These are phyloP conservation scores for Cecropterus lyciades DNA, from an alignment of 1,140 invertebrate genomes.

Conservation along the genomic window DNA sequence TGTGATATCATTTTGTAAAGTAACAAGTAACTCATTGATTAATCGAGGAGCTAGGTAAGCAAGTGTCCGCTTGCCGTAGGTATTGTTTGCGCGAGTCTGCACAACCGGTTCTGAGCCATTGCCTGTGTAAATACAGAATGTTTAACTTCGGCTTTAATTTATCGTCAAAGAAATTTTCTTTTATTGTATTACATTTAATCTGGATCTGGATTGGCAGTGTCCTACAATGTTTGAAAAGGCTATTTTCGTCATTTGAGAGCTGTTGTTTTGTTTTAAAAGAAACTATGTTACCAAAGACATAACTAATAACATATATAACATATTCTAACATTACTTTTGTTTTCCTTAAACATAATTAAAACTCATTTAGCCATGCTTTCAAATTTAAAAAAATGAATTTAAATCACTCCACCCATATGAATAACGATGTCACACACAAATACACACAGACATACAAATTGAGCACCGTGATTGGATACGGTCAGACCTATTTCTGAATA, in stretches of 20 bases:
- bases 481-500: no score
- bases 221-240: background rate
- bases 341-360: no score
- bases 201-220: background rate
- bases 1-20: background rate
- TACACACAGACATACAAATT: no score
- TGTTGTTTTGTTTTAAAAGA: background rate
- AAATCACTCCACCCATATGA: no score
- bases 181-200: conserved; percentile 12
- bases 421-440: no score
- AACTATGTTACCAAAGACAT: conserved; percentile 5
- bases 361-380: no score
- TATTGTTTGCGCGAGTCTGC: conserved; percentile 4
- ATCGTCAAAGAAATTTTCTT: conserved; percentile 7
- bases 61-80: conserved; percentile 6
- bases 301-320: no score
- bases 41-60: conserved; percentile 7
- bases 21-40: conserved; percentile 1
- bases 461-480: no score
- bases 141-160: background rate
- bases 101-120: background rate
- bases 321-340: no score
- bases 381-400: no score
- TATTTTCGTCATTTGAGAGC: background rate
- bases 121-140: background rate